Evolutionary conservation across 2,797 vertebrate genomes (phyloP), one percentile per base, ranked within the genome.

Genomic region (Eupleurogrammus muticus): DNA sequence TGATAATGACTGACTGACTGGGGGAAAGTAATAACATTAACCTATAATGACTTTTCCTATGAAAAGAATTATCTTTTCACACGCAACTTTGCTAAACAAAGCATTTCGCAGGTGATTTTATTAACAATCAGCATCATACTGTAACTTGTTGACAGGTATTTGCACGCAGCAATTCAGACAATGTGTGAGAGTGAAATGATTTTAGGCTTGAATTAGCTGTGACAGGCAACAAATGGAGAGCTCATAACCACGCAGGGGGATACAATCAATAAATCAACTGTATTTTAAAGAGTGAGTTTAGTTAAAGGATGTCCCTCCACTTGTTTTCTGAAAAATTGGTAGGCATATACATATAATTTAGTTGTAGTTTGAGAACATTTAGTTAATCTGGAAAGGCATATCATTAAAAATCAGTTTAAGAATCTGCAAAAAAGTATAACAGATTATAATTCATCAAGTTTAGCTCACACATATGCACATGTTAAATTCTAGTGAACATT

Each of bases 161-260:
- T 38, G 14, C 36, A 38, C 36, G 12, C 47, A 11, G 44, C 21
- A 40, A 57, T 20, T 24, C 6, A 10, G 50, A n/a, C 20, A 24
- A 14, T 5, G 61, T 19, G 38, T 2, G 34, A 54, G 12, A 19
- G 19, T 54, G 16, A 49, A 28, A 47, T 55, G 23, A 28, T 68
- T 36, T 28, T 28, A 28, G 28, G 28, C 6, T 6, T 28, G 6
- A 17, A 56, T 52, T 44, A 50, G 20, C 28, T 23, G 5, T 13
- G 21, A 55, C 35, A 44, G 10, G 49, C 11, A 69, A 73, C 54
- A 46, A 38, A 34, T 54, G 16, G 13, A 55, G 9, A 55, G 19
- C 24, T 19, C 38, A 60, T 55, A 20, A 36, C 64, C 24, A 54
- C 47, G 59, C 48, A 44, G 2, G 5, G 57, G 12, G 23, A 36